Base-by-base conservation (phyloP, 2,113 vertebrate genomes). In the Dipodomys spectabilis region DNA sequence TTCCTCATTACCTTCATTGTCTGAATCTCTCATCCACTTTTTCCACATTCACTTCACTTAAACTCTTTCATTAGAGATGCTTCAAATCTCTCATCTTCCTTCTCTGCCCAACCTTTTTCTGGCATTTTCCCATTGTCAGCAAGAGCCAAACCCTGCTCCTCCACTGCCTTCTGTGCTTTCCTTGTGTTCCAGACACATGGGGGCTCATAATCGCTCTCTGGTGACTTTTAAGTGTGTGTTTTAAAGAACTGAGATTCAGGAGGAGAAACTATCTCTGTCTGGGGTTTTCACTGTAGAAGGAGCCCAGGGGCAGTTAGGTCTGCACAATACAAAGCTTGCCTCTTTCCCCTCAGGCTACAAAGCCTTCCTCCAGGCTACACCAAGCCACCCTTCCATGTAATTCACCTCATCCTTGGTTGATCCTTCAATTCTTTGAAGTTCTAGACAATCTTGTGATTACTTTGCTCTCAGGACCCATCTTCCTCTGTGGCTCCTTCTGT, bases 11-110 rank as follows among this genome's bases (percentile, higher is more conserved):
- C 5, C 27, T 32, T 13, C 0, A 0, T 69, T 5, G 7, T 60
- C 72, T 44, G 49, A 28, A 5, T 25, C 2, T 35, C 84, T 93
- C 27, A 11, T 6, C 20, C 3, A 18, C 6, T 30, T 94, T 80
- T 62, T 68, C 15, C 86, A 87, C n/a, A 23, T 16, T 27, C 57
- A n/a, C 68, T 28, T 78, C 80, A 77, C 72, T 45, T 1, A 0
- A 68, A 25, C 27, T 82, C 49, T 88, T 83, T 75, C 78, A 82
- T 86, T 74, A 92, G 69, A 77, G 73, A 60, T 12, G 32, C 78
- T 49, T 88, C 18, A n/a, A 64, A 39, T 53, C 86, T 32, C 71
- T 85, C 69, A 27, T 32, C 18, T 65, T 39, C 64, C 53, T 25
- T 11, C 35, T 44, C 72, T 62, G 18, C 74, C 15, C 44, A 57